These are phyloP conservation scores for Nothoprocta pentlandii DNA, from an alignment of 2,113 vertebrate genomes.

Conservation along the genomic window DNA sequence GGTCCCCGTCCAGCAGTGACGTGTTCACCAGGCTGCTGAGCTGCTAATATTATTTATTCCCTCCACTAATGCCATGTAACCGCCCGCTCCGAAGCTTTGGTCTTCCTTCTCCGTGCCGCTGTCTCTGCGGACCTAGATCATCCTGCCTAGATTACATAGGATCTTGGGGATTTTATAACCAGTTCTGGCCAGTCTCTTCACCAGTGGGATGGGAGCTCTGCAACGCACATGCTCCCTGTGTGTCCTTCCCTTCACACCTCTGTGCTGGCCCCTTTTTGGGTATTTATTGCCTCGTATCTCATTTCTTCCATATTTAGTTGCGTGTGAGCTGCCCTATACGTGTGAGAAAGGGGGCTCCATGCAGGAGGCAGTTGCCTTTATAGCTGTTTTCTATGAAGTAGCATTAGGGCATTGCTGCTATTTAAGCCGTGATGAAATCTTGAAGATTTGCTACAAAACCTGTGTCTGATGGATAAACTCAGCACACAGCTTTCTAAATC, in stretches of 20 bases:
- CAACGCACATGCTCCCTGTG: background rate
- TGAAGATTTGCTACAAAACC: background rate
- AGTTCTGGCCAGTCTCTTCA: background rate
- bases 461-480: background rate
- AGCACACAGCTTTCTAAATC: background rate
- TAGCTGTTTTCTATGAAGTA: background rate
- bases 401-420: background rate
- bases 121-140: background rate
- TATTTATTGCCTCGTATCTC: background rate
- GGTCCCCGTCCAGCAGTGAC: background rate
- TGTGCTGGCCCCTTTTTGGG: background rate
- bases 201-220: background rate
- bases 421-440: background rate
- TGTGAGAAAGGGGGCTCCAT: background rate
- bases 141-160: background rate
- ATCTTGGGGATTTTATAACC: background rate
- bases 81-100: background rate
- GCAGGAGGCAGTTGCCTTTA: background rate
- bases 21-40: background rate
- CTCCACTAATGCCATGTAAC: background rate
- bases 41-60: background rate
- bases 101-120: background rate
- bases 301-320: background rate
- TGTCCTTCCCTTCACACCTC: background rate
- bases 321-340: background rate